These are phyloP conservation scores for Saccostrea cuccullata DNA, from an alignment of 1,140 invertebrate genomes.

Conservation along the genomic window DNA sequence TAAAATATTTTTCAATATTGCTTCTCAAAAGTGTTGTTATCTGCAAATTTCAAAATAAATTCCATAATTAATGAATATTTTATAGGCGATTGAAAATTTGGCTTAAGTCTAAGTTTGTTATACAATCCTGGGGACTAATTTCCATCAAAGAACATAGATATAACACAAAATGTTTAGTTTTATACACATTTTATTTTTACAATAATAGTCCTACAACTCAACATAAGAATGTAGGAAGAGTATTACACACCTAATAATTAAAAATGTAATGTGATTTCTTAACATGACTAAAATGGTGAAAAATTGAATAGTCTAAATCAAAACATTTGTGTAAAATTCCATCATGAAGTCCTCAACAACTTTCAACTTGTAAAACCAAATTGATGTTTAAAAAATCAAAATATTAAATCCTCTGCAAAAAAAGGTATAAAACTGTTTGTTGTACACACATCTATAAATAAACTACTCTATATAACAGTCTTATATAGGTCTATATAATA, in stretches of 20 bases:
- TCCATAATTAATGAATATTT: too few relatives aligned
- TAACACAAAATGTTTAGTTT: neutral
- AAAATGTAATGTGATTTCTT: neutral
- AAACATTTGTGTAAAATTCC: neutral
- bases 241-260: slow-evolving; percentile 26
- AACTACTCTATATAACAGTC: slow-evolving; percentile 17
- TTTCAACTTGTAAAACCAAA: neutral
- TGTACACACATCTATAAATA: slow-evolving; percentile 31
- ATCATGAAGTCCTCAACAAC: neutral
- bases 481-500: slow-evolving; percentile 33
- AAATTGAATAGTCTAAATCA: neutral
- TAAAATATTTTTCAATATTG: too few relatives aligned
- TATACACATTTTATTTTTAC: slow-evolving; percentile 26
- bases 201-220: slow-evolving; percentile 6
- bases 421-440: slow-evolving; percentile 30
- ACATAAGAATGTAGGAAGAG: slow-evolving; percentile 12
- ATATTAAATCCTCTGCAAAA: neutral
- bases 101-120: too few relatives aligned
- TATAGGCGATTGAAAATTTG: too few relatives aligned
- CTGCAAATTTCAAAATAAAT: too few relatives aligned
- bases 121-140: too few relatives aligned
- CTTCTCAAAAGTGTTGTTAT: too few relatives aligned
- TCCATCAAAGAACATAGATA: neutral
- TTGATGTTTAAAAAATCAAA: slow-evolving; percentile 10
- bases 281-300: slow-evolving; percentile 12